Evolutionary conservation across 2,888 invertebrate species (phyloP).

Genomic region (Leucozona laternaria): DNA sequence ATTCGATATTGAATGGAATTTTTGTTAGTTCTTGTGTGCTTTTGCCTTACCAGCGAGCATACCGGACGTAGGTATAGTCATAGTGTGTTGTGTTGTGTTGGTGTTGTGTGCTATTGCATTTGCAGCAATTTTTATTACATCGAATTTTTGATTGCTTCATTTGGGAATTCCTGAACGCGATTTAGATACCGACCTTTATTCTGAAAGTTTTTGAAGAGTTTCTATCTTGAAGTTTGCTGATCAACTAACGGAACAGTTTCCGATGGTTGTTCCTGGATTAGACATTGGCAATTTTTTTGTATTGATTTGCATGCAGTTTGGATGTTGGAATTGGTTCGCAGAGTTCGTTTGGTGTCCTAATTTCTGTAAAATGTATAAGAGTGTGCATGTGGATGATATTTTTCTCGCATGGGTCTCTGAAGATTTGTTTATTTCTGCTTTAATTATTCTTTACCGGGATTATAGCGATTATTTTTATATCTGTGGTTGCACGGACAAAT

Average conservation of each 20-base stretch:
- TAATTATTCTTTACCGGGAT: too few species aligned
- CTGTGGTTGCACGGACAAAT: too few species aligned
- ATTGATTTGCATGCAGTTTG: slow-evolving; percentile 1
- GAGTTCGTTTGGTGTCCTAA: not conserved
- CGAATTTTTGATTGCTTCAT: slow-evolving; percentile 71
- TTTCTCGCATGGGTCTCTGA: too few species aligned
- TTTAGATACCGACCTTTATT: not conserved
- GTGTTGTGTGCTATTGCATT: slow-evolving; percentile 60
- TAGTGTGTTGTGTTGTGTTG: too few species aligned
- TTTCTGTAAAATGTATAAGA: not conserved
- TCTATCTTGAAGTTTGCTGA: not conserved
- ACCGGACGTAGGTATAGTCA: slow-evolving; percentile 53
- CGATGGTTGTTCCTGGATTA: not conserved
- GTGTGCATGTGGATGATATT: not conserved
- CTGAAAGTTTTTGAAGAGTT: not conserved
- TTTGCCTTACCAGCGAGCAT: slow-evolving; percentile 8
- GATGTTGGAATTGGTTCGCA: not conserved
- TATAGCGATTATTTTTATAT: too few species aligned
- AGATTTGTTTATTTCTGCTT: too few species aligned
- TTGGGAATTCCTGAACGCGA: slow-evolving; percentile 66
- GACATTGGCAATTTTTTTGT: not conserved
- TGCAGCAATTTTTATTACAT: slow-evolving; percentile 73
- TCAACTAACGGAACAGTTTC: not conserved
- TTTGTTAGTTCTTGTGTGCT: slow-evolving; percentile 14
- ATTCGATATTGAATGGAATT: slow-evolving; percentile 69